A percentile compares a stretch with the other conserved stretches of the same genome.
Evolutionary conservation across 2,797 vertebrate species (phyloP).

Genomic region (Sebastes baramenuke): DNA sequence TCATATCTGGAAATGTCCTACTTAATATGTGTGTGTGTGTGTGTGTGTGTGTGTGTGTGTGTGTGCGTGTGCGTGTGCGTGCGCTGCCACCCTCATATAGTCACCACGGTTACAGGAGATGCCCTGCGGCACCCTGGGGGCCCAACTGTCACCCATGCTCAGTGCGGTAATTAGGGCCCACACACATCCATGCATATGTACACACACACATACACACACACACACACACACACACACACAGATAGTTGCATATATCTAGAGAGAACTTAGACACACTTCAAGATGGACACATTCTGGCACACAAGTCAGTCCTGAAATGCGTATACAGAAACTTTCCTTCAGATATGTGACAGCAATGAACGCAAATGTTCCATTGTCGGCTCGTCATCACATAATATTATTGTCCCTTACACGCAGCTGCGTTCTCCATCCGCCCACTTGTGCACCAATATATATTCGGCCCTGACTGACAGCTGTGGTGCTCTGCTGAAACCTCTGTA

Average conservation of each 20-base stretch:
- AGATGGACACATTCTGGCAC: constrained; percentile 19
- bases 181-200: constrained; percentile 43
- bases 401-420: neutral
- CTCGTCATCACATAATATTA: neutral
- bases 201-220: constrained; percentile 1
- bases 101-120: constrained; percentile 80
- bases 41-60: constrained; percentile 24
- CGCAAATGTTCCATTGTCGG: neutral
- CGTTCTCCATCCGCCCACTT: neutral
- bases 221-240: constrained; percentile 2
- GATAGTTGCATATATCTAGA: neutral
- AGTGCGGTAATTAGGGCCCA: constrained; percentile 80
- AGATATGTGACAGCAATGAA: constrained; percentile 13
- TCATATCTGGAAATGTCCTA: constrained; percentile 76
- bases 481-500: constrained; percentile 30
- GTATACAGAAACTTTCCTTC: constrained; percentile 9
- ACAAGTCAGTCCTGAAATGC: constrained; percentile 6
- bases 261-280: neutral
- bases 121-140: constrained; percentile 80
- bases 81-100: constrained; percentile 70
- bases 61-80: neutral
- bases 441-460: neutral
- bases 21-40: constrained; percentile 57
- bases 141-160: constrained; percentile 82
- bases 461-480: constrained; percentile 42